Conservation (phyloP, 1,140 invertebrate genomes). For the Drosophila mauritiana region DNA sequence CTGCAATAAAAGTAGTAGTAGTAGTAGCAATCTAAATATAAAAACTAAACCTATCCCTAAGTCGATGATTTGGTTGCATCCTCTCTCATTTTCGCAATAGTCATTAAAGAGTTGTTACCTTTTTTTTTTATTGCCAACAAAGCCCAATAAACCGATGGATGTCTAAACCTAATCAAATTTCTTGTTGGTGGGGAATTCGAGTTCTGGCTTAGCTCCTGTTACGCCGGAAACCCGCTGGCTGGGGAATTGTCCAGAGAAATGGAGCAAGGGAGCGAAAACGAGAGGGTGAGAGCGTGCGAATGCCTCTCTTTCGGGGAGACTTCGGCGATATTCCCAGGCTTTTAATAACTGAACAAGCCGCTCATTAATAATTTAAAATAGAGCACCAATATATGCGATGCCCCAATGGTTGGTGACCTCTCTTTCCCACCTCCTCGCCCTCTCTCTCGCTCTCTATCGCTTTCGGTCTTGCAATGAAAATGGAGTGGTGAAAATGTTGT, state of each 20-base stretch:
- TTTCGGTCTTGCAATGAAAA: neutral
- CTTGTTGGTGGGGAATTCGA: conserved; percentile 12
- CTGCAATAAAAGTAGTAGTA: too few relatives aligned
- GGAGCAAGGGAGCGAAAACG: neutral
- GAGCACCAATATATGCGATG: conserved; percentile 74
- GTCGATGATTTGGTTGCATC: conserved; percentile 5
- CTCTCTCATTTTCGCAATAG: neutral
- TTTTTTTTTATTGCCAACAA: conserved; percentile 33
- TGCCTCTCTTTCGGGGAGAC: conserved; percentile 17
- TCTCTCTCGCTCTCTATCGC: too few relatives aligned
- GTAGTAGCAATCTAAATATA: neutral
- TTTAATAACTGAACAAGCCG: conserved; percentile 83
- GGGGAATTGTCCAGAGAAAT: conserved; percentile 25
- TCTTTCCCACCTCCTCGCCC: conserved; percentile 5
- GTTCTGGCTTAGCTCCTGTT: conserved; percentile 46
- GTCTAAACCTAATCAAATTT: conserved; percentile 66
- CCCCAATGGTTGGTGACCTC: conserved; percentile 16
- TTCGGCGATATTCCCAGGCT: conserved; percentile 70
- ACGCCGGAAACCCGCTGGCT: conserved; percentile 6
- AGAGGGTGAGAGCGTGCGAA: neutral
- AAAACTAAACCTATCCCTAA: conserved; percentile 27
- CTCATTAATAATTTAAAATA: conserved; percentile 83
- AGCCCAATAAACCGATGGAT: conserved; percentile 29
- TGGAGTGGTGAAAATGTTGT: conserved; percentile 29
- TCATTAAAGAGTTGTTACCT: conserved; percentile 22